Conservation (phyloP, 2,113 vertebrate species). For the Oophaga pumilio region DNA sequence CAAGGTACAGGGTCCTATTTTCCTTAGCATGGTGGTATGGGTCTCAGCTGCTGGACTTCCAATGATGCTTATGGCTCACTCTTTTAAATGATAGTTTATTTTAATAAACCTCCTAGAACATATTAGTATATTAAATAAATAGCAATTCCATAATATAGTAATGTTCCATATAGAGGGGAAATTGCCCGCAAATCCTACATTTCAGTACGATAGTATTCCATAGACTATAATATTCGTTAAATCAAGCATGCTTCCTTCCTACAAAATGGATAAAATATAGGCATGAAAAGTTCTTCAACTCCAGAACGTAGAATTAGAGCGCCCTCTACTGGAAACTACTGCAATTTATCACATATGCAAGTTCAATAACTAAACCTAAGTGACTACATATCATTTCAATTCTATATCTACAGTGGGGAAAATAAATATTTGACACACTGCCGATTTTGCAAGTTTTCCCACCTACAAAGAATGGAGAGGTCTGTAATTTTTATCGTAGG, state of each 20-base stretch:
- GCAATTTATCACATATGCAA: background rate
- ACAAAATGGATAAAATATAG: background rate
- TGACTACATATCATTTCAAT: background rate
- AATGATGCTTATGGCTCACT: no score
- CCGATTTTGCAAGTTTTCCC: no score
- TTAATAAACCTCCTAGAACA: background rate
- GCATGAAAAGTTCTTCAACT: background rate
- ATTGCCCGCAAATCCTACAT: background rate
- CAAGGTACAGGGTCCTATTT: background rate
- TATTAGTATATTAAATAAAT: background rate
- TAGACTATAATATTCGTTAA: background rate
- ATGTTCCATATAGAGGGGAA: background rate
- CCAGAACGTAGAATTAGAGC: constrained; percentile 18
- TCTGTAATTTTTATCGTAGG: no score
- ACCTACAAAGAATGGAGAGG: no score
- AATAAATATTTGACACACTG: no score
- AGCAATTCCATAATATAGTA: background rate
- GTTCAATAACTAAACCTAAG: no score
- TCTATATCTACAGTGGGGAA: background rate
- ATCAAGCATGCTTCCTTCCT: background rate
- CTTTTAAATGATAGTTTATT: background rate
- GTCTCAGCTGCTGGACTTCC: no score
- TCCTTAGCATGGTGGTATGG: background rate
- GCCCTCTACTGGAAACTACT: constrained; percentile 45
- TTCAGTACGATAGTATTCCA: background rate